Conservation (phyloP, 1,140 invertebrate species). For the Heterodera schachtii region DNA sequence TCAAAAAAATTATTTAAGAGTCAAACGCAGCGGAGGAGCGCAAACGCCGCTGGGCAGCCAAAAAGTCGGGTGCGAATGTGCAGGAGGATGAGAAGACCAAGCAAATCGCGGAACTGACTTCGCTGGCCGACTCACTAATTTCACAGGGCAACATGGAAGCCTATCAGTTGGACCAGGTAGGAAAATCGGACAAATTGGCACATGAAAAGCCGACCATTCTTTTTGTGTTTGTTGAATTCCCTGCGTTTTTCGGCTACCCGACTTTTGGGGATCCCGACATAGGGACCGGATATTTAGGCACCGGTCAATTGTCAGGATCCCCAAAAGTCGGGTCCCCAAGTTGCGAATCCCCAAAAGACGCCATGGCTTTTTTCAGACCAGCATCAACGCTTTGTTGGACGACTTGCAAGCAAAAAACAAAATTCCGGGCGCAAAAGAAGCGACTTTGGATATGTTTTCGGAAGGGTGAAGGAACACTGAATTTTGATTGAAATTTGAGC, state of each 20-base stretch:
- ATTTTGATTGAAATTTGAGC: not conserved
- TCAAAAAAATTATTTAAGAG: slow-evolving; percentile 37
- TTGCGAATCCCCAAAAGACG: not conserved
- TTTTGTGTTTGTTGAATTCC: too few species aligned
- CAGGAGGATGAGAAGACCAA: slow-evolving; percentile 42
- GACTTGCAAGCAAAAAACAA: not conserved
- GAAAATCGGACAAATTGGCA: slow-evolving; percentile 9
- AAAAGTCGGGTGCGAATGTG: slow-evolving; percentile 36
- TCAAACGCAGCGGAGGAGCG: slow-evolving; percentile 51
- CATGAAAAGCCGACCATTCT: too few species aligned
- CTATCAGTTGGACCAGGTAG: slow-evolving; percentile 28
- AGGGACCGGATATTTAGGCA: too few species aligned
- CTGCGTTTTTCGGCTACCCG: too few species aligned
- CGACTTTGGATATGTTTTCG: slow-evolving; percentile 23
- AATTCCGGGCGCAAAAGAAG: slow-evolving; percentile 17
- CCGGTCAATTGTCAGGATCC: too few species aligned
- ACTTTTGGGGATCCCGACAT: too few species aligned
- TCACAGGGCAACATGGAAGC: slow-evolving; percentile 49
- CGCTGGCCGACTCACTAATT: slow-evolving; percentile 43
- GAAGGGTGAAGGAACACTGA: slow-evolving; percentile 1
- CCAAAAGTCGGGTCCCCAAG: too few species aligned
- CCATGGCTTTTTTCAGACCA: not conserved
- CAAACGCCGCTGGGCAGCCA: slow-evolving; percentile 49
- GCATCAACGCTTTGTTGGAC: not conserved
- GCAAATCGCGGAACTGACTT: slow-evolving; percentile 39